Evolutionary conservation across 2,113 vertebrate genomes (phyloP), one percentile per base, ranked within the genome.

Genomic region (Ailurus styani): DNA sequence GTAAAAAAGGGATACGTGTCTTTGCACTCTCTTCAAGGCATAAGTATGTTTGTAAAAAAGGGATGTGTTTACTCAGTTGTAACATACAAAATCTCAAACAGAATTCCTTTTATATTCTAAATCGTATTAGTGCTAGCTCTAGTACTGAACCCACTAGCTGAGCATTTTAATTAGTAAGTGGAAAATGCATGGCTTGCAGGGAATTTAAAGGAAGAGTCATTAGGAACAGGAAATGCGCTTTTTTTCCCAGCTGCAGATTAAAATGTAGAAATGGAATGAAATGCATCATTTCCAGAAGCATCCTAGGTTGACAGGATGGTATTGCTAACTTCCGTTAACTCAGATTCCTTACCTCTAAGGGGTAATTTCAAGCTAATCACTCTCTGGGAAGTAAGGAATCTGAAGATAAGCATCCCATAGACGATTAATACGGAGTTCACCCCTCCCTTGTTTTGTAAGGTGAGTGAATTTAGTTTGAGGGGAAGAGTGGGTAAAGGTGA

Each of bases 241-340:
- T 86, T 82, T 87, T 87, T 62, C 27, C 72, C 52, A 52, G 47
- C 25, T 55, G 27, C 64, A 84, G 62, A 87, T 90, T 75, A 90
- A 95, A 94, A 94, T 96, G 79, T 93, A 66, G 45, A 87, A 77
- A 23, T 92, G 47, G 31, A 86, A 60, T 60, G 60, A 68, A 95
- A 83, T 52, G n/a, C 23, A 15, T 55, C 47, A 27, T 91, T 93
- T 91, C 66, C 1, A 68, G 55, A 73, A 93, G 50, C 1, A 3
- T n/a, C 23, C 15, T 34, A 7, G 87, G 27, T 27, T 34, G 42
- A 27, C 54, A 52, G 25, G 15, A 60, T 57, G 20, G 12, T 84
- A 27, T 50, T 5, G 17, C 66, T 73, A 89, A 68, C 27, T 62
- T 78, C 25, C 31, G 17, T 31, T 54, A 34, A 54, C 40, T 75